A percentile compares a stretch with the other conserved stretches of the same genome.
Evolutionary conservation across 2,797 vertebrate genomes (phyloP).

Genomic region (Syngnathus acus): DNA sequence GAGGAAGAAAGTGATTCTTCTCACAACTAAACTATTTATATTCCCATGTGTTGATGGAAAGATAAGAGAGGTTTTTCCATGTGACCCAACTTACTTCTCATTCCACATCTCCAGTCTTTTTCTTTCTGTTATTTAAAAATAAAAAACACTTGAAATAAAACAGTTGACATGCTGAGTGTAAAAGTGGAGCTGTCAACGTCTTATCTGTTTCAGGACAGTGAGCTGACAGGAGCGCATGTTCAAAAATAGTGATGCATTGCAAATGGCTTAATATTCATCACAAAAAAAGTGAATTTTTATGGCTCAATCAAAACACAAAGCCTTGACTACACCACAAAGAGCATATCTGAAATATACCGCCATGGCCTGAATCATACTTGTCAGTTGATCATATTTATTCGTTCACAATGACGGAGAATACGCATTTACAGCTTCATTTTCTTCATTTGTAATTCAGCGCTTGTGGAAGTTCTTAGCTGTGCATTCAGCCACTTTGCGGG

Average conservation of each 20-base stretch:
- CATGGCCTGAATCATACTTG: neutral
- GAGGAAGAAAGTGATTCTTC: slow-evolving; percentile 59
- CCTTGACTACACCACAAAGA: slow-evolving; percentile 3
- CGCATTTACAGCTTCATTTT: neutral
- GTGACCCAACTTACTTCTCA: slow-evolving; percentile 35
- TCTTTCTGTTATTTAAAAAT: neutral
- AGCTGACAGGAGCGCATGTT: slow-evolving; percentile 32
- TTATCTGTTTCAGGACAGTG: slow-evolving; percentile 27
- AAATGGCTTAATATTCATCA: slow-evolving; percentile 28
- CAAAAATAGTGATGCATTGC: slow-evolving; percentile 22
- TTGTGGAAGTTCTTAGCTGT: slow-evolving; percentile 31
- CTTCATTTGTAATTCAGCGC: neutral
- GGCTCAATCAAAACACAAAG: slow-evolving; percentile 19
- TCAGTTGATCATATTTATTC: neutral
- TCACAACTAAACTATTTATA: slow-evolving; percentile 60
- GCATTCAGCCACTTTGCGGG: slow-evolving; percentile 43
- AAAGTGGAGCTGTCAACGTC: slow-evolving; percentile 43
- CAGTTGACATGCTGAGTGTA: slow-evolving; percentile 52
- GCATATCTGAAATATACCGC: neutral
- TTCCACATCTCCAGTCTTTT: slow-evolving; percentile 21
- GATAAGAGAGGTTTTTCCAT: slow-evolving; percentile 30
- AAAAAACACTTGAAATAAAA: slow-evolving; percentile 18
- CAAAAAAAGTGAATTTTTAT: neutral
- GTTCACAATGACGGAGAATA: neutral
- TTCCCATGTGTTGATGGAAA: slow-evolving; percentile 36